These are phyloP conservation scores for Acanthococcus lagerstroemiae DNA, from an alignment of 2,888 invertebrate genomes.

Conservation along the genomic window DNA sequence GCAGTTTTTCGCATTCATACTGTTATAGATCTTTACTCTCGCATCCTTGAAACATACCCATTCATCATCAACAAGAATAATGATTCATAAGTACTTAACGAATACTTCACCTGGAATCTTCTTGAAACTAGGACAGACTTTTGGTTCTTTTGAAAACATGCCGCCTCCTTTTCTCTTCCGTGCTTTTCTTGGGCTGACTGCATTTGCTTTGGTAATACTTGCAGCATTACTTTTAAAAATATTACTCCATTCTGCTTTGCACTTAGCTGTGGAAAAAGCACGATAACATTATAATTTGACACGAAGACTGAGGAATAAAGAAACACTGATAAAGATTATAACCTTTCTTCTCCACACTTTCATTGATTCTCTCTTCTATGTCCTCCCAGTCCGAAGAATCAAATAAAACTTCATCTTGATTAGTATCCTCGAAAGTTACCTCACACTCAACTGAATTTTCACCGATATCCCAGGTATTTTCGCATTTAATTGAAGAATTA, in stretches of 20 bases:
- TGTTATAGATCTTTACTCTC: too few relatives aligned
- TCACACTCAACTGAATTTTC: too few relatives aligned
- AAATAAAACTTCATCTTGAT: background rate
- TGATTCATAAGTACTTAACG: background rate
- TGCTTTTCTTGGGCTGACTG: background rate
- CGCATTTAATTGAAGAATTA: too few relatives aligned
- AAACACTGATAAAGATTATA: background rate
- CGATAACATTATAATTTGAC: background rate
- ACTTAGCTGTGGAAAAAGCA: constrained; percentile 2
- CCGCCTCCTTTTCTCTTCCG: background rate
- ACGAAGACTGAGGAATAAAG: background rate
- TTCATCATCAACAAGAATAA: too few relatives aligned
- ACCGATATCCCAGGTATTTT: too few relatives aligned
- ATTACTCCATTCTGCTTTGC: constrained; percentile 16
- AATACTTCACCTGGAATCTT: constrained; percentile 35
- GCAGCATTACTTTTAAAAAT: constrained; percentile 2
- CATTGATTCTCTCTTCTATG: background rate
- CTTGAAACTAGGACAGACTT: constrained; percentile 33
- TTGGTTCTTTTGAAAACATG: constrained; percentile 10
- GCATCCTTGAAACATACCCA: too few relatives aligned
- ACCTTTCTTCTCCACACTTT: constrained; percentile 12
- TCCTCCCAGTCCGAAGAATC: background rate
- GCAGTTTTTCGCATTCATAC: background rate
- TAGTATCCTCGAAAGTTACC: too few relatives aligned
- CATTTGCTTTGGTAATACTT: too few relatives aligned